These are phyloP conservation scores for Dorcus parallelipipedus DNA, from an alignment of 2,888 invertebrate genomes.

Conservation along the genomic window DNA sequence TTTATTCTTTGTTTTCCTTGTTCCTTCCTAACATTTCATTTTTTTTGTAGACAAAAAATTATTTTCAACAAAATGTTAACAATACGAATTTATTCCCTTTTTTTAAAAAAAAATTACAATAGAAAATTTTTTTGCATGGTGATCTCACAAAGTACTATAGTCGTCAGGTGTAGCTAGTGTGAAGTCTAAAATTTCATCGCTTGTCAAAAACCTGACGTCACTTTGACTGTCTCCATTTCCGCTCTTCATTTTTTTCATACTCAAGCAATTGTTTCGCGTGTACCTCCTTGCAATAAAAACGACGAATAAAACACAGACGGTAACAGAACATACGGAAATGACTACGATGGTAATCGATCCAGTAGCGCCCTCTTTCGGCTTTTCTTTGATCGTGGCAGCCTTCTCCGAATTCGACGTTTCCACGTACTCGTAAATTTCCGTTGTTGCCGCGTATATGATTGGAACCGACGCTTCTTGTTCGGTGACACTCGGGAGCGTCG, in stretches of 20 bases:
- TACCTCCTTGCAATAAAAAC: conserved; percentile 6
- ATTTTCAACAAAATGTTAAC: no score
- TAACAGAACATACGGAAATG: conserved; percentile 8
- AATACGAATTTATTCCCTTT: no score
- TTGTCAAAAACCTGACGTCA: conserved; percentile 56
- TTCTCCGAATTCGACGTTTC: neutral
- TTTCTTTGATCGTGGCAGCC: neutral
- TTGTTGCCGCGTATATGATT: conserved; percentile 18
- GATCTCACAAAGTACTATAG: neutral
- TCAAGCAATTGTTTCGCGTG: conserved; percentile 12
- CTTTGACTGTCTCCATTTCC: conserved; percentile 45
- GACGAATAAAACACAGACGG: conserved; percentile 4
- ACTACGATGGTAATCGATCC: conserved; percentile 5
- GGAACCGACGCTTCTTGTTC: conserved; percentile 1
- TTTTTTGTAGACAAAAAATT: no score
- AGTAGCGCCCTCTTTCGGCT: conserved; percentile 2
- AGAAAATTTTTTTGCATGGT: no score
- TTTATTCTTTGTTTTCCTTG: no score
- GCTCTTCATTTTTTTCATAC: conserved; percentile 21
- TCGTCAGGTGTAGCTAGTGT: conserved; percentile 41
- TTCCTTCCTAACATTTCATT: no score
- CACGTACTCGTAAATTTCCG: neutral
- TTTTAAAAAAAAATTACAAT: no score
- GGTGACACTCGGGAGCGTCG: conserved; percentile 7
- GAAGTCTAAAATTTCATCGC: conserved; percentile 56